These are phyloP conservation scores for Esox masquinongy DNA, from an alignment of 2,797 vertebrate genomes.

Conservation along the genomic window DNA sequence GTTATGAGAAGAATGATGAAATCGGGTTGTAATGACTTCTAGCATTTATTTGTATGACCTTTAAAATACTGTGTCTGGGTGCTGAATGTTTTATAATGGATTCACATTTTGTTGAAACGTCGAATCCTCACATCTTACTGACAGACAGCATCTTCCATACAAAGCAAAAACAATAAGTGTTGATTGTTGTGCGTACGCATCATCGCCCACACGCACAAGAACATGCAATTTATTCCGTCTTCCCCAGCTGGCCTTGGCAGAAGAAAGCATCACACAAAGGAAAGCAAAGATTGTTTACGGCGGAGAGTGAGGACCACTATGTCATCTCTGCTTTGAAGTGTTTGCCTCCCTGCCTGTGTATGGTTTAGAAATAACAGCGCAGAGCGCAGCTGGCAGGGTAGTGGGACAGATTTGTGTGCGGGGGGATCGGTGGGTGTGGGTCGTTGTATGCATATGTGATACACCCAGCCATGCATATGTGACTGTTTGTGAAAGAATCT, in stretches of 20 bases:
- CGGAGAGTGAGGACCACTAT: slow-evolving; percentile 1
- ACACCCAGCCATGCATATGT: neutral
- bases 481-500: neutral
- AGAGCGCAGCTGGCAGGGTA: neutral
- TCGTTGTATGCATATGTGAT: neutral
- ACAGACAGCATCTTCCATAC: neutral
- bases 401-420: neutral
- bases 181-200: neutral
- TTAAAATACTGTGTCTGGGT: no score
- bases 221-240: neutral
- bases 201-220: neutral
- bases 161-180: slow-evolving; percentile 5
- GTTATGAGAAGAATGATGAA: no score
- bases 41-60: no score
- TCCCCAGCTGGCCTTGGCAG: slow-evolving; percentile 6
- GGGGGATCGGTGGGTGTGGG: neutral
- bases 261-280: neutral
- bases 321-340: slow-evolving; percentile 4
- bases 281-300: neutral
- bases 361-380: neutral
- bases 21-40: no score
- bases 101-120: neutral
- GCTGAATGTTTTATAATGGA: no score
- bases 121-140: neutral
- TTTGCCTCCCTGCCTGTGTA: neutral